Evolutionary conservation across 2,797 vertebrate species (phyloP).

Genomic region (Phoebastria nigripes): DNA sequence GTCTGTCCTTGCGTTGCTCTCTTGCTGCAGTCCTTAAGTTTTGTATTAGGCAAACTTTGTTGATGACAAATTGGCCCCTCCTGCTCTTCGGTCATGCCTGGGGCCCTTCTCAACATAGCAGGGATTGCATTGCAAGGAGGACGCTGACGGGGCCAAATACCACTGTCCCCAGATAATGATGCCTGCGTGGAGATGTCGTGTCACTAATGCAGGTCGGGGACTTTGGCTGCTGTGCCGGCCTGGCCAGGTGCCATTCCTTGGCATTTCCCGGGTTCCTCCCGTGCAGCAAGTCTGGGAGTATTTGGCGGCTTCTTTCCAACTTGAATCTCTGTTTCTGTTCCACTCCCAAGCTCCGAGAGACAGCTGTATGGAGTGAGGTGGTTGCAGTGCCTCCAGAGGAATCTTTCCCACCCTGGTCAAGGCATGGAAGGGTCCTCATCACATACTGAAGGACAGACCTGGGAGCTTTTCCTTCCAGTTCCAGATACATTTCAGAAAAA

Average conservation of each 20-base stretch:
- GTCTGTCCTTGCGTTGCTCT: background rate
- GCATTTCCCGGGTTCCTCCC: background rate
- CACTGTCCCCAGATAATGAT: background rate
- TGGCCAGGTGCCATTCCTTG: background rate
- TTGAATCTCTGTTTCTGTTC: background rate
- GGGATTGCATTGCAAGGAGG: accelerated
- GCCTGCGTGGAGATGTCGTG: background rate
- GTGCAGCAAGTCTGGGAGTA: background rate
- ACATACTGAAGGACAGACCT: background rate
- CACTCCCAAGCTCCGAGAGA: background rate
- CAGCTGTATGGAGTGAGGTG: background rate
- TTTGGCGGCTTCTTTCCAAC: background rate
- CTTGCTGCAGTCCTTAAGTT: background rate
- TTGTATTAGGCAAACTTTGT: background rate
- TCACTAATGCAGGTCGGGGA: background rate
- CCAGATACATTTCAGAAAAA: background rate
- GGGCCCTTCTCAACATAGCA: background rate
- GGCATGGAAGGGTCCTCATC: background rate
- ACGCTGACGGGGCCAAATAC: background rate
- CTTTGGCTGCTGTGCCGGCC: background rate
- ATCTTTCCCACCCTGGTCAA: background rate
- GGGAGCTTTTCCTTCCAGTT: background rate
- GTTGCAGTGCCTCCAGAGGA: background rate
- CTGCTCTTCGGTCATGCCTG: accelerated
- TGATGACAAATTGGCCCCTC: background rate